Percentiles rank a stretch among this genome's conserved stretches.
Evolutionary conservation across 2,113 vertebrate genomes (phyloP).

Genomic region (Delphinus delphis): DNA sequence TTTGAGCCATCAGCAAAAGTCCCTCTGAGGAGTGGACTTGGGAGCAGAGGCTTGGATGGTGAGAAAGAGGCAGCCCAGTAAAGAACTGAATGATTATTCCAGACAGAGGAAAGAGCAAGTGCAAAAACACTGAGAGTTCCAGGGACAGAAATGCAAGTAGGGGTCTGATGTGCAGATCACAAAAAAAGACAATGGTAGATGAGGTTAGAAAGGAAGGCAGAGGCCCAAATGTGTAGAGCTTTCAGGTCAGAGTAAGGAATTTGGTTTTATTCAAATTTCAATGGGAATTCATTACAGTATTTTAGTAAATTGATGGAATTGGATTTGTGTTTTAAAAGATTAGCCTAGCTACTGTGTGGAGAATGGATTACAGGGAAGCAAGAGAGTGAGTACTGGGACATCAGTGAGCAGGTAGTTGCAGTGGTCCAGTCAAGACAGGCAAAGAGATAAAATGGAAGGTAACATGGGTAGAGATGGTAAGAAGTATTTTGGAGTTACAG

Average conservation of each 20-base stretch:
- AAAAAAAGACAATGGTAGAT: not conserved
- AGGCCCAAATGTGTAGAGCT: not conserved
- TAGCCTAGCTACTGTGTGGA: not conserved
- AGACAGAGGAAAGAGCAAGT: not conserved
- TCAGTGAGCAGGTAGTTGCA: not conserved
- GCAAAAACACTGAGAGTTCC: not conserved
- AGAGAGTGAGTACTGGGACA: not conserved
- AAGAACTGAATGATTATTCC: not conserved
- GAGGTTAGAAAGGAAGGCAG: not conserved
- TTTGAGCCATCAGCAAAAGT: not conserved
- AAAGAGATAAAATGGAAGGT: not conserved
- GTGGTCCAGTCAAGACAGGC: not conserved
- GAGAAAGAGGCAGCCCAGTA: not conserved
- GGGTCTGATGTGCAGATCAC: not conserved
- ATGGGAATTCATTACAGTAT: not conserved
- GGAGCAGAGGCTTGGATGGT: not conserved
- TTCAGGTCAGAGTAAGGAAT: not conserved
- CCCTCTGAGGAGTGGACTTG: not conserved
- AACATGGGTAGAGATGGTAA: not conserved
- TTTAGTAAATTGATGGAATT: not conserved
- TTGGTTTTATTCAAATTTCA: too few relatives aligned
- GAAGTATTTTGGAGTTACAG: not conserved
- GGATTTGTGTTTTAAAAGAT: not conserved
- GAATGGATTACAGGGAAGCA: not conserved
- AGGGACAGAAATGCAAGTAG: not conserved